Percentiles rank a stretch among this genome's conserved stretches.
Conservation (phyloP, 2,888 invertebrate species). For the Cerceris rybyensis region DNA sequence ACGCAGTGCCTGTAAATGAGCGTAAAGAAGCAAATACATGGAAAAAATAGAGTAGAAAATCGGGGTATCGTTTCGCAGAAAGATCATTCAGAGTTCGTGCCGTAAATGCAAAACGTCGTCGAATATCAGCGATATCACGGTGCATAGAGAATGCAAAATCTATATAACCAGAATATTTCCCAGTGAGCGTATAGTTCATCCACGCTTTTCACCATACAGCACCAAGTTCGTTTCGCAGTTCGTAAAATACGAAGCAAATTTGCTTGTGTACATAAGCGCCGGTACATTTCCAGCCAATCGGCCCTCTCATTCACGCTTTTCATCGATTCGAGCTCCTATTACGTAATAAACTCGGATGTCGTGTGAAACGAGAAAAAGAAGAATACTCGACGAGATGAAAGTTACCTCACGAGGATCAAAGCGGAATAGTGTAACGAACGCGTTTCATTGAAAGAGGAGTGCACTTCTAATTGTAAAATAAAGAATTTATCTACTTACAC, state of each 20-base stretch:
- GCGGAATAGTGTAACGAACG: not conserved
- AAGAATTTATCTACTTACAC: too few relatives aligned
- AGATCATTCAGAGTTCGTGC: conserved; percentile 24
- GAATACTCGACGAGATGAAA: not conserved
- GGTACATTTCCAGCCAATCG: conserved; percentile 44
- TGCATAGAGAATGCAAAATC: conserved; percentile 26
- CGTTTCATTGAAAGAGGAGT: not conserved
- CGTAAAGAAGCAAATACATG: conserved; percentile 1
- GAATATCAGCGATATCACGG: conserved; percentile 35
- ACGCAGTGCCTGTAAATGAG: not conserved
- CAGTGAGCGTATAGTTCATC: conserved; percentile 39
- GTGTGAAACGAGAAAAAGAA: not conserved
- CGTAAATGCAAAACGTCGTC: conserved; percentile 37
- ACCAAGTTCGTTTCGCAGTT: conserved; percentile 31
- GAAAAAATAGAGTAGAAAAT: not conserved
- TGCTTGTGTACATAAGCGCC: conserved; percentile 31
- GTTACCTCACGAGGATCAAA: not conserved
- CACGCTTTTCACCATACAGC: conserved; percentile 28
- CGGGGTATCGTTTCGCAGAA: conserved; percentile 15
- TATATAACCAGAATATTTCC: conserved; percentile 47
- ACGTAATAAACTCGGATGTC: conserved; percentile 13
- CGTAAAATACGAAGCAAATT: conserved; percentile 42
- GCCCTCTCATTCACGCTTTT: conserved; percentile 13
- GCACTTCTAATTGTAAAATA: not conserved
- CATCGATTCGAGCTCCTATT: conserved; percentile 15